Evolutionary conservation across 2,888 invertebrate species (phyloP).

Genomic region (Agrochola circellaris): DNA sequence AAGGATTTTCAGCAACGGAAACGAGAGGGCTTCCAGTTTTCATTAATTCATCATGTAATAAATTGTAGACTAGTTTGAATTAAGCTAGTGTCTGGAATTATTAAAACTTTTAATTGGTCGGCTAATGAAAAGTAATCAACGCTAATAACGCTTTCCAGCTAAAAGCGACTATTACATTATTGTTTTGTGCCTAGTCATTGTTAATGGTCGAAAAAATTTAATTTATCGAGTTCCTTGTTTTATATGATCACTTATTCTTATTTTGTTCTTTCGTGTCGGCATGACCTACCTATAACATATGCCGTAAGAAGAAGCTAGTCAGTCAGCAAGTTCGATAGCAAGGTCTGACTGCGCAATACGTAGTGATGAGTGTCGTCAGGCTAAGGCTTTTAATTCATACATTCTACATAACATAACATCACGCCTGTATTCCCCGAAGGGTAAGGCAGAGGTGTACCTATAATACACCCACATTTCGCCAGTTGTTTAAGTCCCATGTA

Average conservation of each 20-base stretch:
- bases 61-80: slow-evolving; percentile 6
- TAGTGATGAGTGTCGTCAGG: neutral
- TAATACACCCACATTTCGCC: too few species aligned
- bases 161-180: slow-evolving; percentile 1
- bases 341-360: neutral
- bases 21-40: neutral
- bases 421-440: too few species aligned
- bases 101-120: slow-evolving; percentile 18
- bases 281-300: neutral
- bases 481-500: neutral
- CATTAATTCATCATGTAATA: neutral
- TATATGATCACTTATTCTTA: neutral
- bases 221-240: neutral
- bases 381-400: neutral
- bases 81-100: slow-evolving; percentile 2
- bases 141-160: slow-evolving; percentile 10
- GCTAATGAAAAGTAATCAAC: slow-evolving; percentile 11
- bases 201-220: neutral
- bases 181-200: slow-evolving; percentile 3
- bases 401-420: neutral
- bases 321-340: neutral
- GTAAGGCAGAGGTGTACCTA: neutral
- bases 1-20: neutral
- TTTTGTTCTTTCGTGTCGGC: neutral
- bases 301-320: neutral